Conservation (phyloP, 2,888 invertebrate species). For the Blomia tropicalis region DNA sequence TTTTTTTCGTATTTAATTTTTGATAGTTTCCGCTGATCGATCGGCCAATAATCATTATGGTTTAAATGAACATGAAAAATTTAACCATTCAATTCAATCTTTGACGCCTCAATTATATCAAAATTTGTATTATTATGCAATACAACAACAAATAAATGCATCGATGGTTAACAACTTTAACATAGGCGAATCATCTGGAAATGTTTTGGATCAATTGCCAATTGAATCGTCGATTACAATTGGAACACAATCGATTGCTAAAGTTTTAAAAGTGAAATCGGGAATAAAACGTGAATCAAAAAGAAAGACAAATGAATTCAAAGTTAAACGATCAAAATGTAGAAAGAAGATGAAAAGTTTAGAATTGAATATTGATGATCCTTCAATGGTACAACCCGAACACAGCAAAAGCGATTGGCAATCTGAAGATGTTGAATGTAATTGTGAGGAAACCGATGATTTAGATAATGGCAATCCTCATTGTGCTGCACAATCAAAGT, state of each 20-base stretch:
- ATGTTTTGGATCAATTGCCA: neutral
- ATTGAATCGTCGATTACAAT: neutral
- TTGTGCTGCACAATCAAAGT: conserved; percentile 2
- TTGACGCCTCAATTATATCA: conserved; percentile 1
- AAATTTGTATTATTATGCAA: conserved; percentile 8
- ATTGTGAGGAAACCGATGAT: neutral
- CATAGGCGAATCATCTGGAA: neutral
- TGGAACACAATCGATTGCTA: neutral
- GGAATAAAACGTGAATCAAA: neutral
- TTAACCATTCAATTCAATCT: neutral
- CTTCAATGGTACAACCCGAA: neutral
- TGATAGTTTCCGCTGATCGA: too few species aligned
- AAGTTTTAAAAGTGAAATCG: neutral
- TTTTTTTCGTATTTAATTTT: too few species aligned
- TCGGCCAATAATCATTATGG: too few species aligned
- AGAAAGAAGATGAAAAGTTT: neutral
- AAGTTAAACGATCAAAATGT: neutral
- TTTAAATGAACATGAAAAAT: too few species aligned
- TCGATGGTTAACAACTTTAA: too few species aligned
- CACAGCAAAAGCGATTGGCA: neutral
- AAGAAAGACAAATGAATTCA: neutral
- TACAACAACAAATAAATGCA: conserved; percentile 10
- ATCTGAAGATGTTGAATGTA: neutral
- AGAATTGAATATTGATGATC: neutral
- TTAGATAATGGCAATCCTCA: neutral